Evolutionary conservation across 2,113 vertebrate genomes (phyloP).

Genomic region (Pseudonaja textilis): DNA sequence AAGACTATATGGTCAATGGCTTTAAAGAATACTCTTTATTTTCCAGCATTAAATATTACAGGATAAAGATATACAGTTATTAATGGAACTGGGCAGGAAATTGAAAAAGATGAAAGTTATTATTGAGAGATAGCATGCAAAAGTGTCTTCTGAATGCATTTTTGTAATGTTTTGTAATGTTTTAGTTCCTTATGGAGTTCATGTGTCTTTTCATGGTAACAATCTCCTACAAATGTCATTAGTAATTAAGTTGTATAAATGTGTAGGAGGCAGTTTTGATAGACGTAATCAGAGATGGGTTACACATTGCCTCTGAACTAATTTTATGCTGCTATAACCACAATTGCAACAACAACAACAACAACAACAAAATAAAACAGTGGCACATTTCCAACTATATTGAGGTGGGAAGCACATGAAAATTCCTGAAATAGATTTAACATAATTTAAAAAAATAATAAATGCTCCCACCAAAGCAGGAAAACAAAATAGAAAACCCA

Average conservation of each 20-base stretch:
- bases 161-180: not conserved
- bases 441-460: not conserved
- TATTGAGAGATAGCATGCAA: too few species aligned
- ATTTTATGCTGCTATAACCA: not conserved
- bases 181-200: not conserved
- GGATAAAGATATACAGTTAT: not conserved
- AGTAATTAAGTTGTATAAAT: not conserved
- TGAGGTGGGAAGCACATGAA: not conserved
- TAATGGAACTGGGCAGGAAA: not conserved
- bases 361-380: not conserved
- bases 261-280: not conserved
- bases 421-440: not conserved
- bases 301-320: not conserved
- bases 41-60: not conserved
- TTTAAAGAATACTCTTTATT: not conserved
- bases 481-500: not conserved
- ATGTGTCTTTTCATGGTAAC: not conserved
- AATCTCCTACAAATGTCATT: not conserved
- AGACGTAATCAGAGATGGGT: not conserved
- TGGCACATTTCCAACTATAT: not conserved
- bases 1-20: too few species aligned
- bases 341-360: not conserved
- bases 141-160: not conserved
- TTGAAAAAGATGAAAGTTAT: not conserved
- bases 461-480: not conserved